A percentile compares a stretch with the other conserved stretches of the same genome.
These are phyloP conservation scores for Amitus sp. DNA, from an alignment of 2,888 invertebrate genomes.

Conservation along the genomic window DNA sequence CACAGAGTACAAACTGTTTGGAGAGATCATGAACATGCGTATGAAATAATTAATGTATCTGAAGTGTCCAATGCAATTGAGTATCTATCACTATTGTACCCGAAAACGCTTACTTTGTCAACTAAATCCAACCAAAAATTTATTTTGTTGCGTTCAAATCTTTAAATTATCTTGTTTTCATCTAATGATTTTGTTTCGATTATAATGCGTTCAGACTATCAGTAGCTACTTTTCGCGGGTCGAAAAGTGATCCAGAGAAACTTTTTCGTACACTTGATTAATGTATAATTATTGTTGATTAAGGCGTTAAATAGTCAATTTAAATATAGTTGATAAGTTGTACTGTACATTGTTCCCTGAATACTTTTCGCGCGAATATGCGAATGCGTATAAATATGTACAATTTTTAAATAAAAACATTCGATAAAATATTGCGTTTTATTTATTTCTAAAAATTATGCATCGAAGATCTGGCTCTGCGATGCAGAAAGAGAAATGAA, in stretches of 20 bases:
- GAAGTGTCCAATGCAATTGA: not conserved
- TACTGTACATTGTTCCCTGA: too few relatives aligned
- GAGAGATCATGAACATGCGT: constrained; percentile 1
- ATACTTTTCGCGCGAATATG: too few relatives aligned
- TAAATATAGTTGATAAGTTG: too few relatives aligned
- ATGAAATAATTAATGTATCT: not conserved
- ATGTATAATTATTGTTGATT: not conserved
- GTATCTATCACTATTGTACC: not conserved
- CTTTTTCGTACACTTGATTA: not conserved
- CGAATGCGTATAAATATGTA: too few relatives aligned
- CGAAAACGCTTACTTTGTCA: not conserved
- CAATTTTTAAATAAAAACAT: too few relatives aligned
- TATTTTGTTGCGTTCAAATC: not conserved
- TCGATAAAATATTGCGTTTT: too few relatives aligned
- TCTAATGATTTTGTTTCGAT: not conserved
- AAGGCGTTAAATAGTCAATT: not conserved
- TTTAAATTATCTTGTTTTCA: not conserved
- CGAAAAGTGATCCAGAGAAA: not conserved
- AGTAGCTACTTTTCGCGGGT: not conserved
- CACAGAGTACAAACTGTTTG: not conserved
- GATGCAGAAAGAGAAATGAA: too few relatives aligned
- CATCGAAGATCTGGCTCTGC: too few relatives aligned
- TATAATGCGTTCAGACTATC: not conserved
- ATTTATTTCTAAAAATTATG: too few relatives aligned
- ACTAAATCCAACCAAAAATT: not conserved